Conservation (phyloP, 2,888 invertebrate species). For the Chloromyia formosa region DNA sequence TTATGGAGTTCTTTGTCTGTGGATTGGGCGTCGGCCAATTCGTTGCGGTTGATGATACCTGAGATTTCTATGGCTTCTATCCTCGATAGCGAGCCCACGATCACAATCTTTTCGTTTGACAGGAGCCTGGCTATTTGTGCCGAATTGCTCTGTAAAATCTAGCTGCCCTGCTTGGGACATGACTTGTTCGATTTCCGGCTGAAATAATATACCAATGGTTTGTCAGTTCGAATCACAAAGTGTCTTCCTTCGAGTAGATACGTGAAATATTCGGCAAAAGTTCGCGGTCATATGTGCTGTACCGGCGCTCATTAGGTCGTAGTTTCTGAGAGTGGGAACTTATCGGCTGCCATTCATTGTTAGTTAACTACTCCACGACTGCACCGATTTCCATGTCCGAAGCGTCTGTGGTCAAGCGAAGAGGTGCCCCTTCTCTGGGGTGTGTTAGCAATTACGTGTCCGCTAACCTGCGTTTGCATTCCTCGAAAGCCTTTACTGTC, state of each 20-base stretch:
- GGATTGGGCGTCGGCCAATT: not conserved
- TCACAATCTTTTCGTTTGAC: not conserved
- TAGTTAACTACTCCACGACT: not conserved
- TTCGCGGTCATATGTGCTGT: conserved; percentile 12
- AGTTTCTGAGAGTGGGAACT: conserved; percentile 19
- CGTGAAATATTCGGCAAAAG: conserved; percentile 20
- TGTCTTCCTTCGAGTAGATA: not conserved
- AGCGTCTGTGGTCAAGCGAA: not conserved
- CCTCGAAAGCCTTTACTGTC: not conserved
- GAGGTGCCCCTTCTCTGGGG: not conserved
- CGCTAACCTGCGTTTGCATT: not conserved
- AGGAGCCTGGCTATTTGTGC: not conserved
- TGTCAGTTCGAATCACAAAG: not conserved
- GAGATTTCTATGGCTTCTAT: not conserved
- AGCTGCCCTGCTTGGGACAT: not conserved
- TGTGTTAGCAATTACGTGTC: not conserved
- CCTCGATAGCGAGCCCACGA: not conserved
- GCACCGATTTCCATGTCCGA: conserved; percentile 6
- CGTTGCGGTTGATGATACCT: not conserved
- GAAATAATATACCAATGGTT: not conserved
- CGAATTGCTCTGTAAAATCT: not conserved
- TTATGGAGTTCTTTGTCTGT: not conserved
- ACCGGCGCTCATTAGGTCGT: not conserved
- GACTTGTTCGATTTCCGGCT: not conserved
- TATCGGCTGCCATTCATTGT: conserved; percentile 9